These are phyloP conservation scores for Bugula neritina DNA, from an alignment of 2,888 invertebrate genomes.

Conservation along the genomic window DNA sequence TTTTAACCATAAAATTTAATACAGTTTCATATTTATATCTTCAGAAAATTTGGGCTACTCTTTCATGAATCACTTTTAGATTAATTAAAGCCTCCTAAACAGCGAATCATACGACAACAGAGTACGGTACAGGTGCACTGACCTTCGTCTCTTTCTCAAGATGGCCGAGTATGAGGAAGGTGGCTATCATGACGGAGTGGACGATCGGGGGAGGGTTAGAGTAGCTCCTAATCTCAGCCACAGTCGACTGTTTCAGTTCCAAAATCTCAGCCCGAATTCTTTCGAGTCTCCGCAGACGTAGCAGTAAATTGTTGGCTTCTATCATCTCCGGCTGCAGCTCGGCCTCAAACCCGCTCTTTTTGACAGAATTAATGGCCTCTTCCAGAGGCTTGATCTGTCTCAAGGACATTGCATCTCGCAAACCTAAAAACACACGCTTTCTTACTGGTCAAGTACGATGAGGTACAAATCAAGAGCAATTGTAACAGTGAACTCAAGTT, in stretches of 20 bases:
- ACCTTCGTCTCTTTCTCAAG: slow-evolving; percentile 49
- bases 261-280: slow-evolving; percentile 38
- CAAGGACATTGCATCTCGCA: slow-evolving; percentile 42
- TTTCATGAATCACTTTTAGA: no score
- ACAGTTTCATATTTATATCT: no score
- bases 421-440: slow-evolving; percentile 37
- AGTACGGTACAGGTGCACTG: not conserved
- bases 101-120: no score
- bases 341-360: slow-evolving; percentile 43
- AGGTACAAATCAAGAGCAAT: no score
- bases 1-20: no score
- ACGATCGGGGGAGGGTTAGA: slow-evolving; percentile 41
- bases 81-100: no score
- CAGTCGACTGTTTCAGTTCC: slow-evolving; percentile 43
- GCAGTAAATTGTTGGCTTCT: slow-evolving; percentile 40
- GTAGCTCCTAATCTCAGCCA: slow-evolving; percentile 47
- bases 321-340: slow-evolving; percentile 42
- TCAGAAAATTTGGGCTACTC: no score
- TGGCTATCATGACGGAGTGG: slow-evolving; percentile 44
- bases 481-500: no score
- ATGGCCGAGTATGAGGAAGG: slow-evolving; percentile 44
- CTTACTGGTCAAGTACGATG: no score
- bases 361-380: slow-evolving; percentile 43
- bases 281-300: slow-evolving; percentile 34
- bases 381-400: slow-evolving; percentile 43